Base-by-base conservation (phyloP, 2,888 invertebrate genomes). In the Lasioglossum villosulum region DNA sequence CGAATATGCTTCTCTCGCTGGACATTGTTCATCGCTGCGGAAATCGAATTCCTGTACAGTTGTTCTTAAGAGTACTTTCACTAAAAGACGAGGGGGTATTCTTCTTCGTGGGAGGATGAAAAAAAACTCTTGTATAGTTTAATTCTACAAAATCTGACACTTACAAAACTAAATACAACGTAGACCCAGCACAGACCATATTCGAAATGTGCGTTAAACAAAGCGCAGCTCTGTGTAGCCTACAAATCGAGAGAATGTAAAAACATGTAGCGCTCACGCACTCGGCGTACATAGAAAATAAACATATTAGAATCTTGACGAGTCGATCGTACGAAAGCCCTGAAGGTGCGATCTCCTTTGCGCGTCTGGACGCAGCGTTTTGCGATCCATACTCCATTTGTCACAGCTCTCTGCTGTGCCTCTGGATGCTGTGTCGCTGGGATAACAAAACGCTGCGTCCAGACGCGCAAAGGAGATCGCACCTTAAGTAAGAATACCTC, bases 1-100 rank as follows among this genome's bases (percentile, higher is more conserved):
- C 2, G 10, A 23, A n/a, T n/a, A n/a, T 56, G 23, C 19, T 66
- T 19, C 66, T 3, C 16, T 66, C 34, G 63, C 30, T 34, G 66
- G 16, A 19, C 66, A 10, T 19, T 66, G 8, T 37, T 37, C 19
- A 23, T 66, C 37, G 34, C 19, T 4, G 19, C 1, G n/a, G 23
- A 70, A 70, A 70, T 70, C 39, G n/a, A 39, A 12, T 70, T 70
- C n/a, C 37, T 70, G n/a, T 12, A 70, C 23, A 19, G 70, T 39
- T n/a, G n/a, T 23, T 14, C 70, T 39, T 39, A 70, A 39, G 34
- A n/a, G 10, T 75, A 75, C 42, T 42, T 42, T 75, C 56, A 12
- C 42, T 30, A 42, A 39, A 30, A 45, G 45, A 45, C 45, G 42
- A n/a, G 63, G 14, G 39, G 37, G n/a, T 12, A n/a, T 23, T 70